A percentile compares a stretch with the other conserved stretches of the same genome.
Evolutionary conservation across 2,113 vertebrate genomes (phyloP).

Genomic region (Notiomystis cincta): DNA sequence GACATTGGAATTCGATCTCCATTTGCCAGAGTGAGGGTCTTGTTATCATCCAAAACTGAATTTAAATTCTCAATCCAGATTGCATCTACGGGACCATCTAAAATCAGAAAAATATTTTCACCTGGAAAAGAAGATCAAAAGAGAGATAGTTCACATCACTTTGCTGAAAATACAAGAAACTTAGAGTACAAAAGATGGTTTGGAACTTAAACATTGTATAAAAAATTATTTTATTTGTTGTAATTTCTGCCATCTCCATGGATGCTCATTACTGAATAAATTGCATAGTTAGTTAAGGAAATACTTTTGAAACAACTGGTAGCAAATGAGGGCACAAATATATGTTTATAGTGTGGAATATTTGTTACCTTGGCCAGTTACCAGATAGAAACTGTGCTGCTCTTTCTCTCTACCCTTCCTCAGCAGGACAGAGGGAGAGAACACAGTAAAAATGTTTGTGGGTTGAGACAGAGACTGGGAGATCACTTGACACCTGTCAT

Average conservation of each 20-base stretch:
- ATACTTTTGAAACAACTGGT: background rate
- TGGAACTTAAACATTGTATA: background rate
- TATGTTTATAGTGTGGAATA: background rate
- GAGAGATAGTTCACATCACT: background rate
- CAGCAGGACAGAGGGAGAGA: background rate
- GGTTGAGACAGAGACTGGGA: background rate
- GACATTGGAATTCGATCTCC: conserved; percentile 80
- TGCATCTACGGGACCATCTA: conserved; percentile 79
- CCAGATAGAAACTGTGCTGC: rapidly evolving
- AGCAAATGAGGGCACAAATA: background rate
- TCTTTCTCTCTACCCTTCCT: background rate
- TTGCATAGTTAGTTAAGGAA: background rate
- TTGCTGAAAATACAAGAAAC: background rate
- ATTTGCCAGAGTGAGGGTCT: conserved; percentile 78
- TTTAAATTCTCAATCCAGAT: conserved; percentile 83
- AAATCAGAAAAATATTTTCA: conserved; percentile 77
- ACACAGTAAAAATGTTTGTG: background rate
- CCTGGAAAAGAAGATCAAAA: conserved; percentile 55
- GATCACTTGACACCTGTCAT: background rate
- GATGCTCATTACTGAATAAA: background rate
- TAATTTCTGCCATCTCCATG: background rate
- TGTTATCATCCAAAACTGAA: conserved; percentile 81
- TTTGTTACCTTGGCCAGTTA: background rate
- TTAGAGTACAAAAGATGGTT: background rate
- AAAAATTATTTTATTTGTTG: background rate